phyloP scores from a whole-genome alignment of 2,113 vertebrate genomes.

The Phaetusa simplex region DNA sequence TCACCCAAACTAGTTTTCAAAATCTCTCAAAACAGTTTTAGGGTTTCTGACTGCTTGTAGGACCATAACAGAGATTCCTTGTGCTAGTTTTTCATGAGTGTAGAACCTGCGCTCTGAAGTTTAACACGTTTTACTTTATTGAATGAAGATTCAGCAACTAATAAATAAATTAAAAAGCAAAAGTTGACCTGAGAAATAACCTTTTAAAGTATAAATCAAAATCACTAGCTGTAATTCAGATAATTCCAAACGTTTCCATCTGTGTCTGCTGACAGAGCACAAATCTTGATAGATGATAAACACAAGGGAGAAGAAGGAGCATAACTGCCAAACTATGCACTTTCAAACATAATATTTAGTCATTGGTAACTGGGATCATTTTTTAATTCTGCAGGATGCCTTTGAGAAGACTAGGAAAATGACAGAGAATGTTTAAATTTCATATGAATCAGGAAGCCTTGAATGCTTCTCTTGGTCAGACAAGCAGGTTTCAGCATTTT shows the following conservation, averaged over 20 bases:
- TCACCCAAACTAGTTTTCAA: not conserved
- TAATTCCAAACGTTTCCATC: not conserved
- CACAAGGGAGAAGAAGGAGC: not conserved
- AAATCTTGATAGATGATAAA: not conserved
- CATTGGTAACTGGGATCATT: not conserved
- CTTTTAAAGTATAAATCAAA: not conserved
- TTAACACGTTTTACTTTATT: not conserved
- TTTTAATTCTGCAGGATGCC: not conserved
- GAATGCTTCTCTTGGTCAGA: not conserved
- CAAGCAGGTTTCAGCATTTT: not conserved
- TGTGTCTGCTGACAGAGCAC: not conserved
- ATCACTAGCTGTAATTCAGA: not conserved
- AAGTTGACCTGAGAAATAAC: not conserved
- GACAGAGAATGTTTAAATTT: not conserved
- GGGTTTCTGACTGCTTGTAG: not conserved
- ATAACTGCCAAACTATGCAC: not conserved
- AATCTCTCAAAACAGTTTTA: not conserved
- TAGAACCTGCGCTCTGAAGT: not conserved
- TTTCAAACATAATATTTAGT: not conserved
- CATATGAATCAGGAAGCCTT: not conserved
- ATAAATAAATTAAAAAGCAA: not conserved
- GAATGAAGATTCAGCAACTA: not conserved
- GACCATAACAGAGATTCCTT: not conserved
- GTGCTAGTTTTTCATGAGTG: not conserved
- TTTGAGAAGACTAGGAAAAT: not conserved